Percentiles rank a stretch among this genome's conserved stretches.
These are phyloP conservation scores for Paguma larvata DNA, from an alignment of 2,797 vertebrate species.

Conservation along the genomic window DNA sequence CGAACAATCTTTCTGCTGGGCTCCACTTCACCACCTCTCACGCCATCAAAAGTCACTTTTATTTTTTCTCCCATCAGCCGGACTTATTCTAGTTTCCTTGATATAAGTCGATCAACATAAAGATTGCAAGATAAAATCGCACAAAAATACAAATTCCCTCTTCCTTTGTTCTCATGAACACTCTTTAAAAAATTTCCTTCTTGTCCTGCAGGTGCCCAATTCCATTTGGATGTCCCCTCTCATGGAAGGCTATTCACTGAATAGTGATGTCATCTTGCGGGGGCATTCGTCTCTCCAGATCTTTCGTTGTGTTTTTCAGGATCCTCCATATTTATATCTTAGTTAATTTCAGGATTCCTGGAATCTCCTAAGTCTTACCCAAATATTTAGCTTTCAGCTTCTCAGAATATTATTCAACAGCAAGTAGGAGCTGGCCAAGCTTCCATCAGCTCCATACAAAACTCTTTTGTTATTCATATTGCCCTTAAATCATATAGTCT, in stretches of 20 bases:
- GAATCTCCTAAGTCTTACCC: background rate
- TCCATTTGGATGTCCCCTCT: background rate
- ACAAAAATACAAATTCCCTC: background rate
- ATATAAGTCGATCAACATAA: background rate
- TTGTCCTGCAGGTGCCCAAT: accelerated
- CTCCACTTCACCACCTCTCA: background rate
- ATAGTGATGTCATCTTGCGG: background rate
- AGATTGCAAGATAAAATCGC: background rate
- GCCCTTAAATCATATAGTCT: background rate
- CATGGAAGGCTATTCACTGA: background rate
- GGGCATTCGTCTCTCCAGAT: background rate
- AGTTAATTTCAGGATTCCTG: constrained; percentile 17
- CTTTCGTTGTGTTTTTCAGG: background rate
- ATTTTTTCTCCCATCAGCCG: background rate
- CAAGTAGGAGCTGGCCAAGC: background rate
- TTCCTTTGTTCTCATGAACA: background rate
- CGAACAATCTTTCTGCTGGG: background rate
- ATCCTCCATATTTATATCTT: background rate
- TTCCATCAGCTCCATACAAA: background rate
- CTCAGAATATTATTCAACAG: background rate
- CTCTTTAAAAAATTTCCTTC: background rate
- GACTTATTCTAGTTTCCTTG: background rate
- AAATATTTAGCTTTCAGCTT: background rate
- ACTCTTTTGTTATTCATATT: background rate
- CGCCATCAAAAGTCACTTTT: constrained; percentile 10